Evolutionary conservation across 2,113 vertebrate species (phyloP).

Genomic region (Noctilio leporinus): DNA sequence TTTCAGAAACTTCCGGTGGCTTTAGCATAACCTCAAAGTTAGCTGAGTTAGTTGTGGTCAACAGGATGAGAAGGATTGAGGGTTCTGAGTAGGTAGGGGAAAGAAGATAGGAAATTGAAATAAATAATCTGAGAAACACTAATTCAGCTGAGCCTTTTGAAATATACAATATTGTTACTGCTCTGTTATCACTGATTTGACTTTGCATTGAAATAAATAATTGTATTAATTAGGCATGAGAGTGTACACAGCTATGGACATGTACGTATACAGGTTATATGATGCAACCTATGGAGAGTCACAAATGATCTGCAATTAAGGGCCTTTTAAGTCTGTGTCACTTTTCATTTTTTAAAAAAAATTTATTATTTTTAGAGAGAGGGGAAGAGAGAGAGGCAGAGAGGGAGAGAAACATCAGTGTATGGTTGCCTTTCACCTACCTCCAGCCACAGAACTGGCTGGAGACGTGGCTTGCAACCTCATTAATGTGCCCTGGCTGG

Average conservation of each 20-base stretch:
- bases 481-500: no score
- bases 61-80: background rate
- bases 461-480: no score
- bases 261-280: background rate
- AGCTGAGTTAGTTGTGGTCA: background rate
- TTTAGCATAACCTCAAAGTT: background rate
- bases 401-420: no score
- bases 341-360: conserved; percentile 27
- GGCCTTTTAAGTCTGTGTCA: background rate
- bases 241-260: background rate
- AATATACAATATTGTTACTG: conserved; percentile 3
- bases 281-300: background rate
- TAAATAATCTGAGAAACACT: background rate
- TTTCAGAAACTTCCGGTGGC: background rate
- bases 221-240: background rate
- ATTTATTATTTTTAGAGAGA: no score
- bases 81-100: background rate
- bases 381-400: no score
- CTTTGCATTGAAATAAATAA: conserved; percentile 4
- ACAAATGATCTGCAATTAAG: background rate
- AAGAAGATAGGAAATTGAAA: background rate
- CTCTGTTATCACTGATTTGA: background rate
- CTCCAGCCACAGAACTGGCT: no score
- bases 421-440: no score
- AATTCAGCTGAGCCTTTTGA: background rate